phyloP scores from a whole-genome alignment of 2,888 invertebrate genomes.

The Trypoxylon attenuatum region DNA sequence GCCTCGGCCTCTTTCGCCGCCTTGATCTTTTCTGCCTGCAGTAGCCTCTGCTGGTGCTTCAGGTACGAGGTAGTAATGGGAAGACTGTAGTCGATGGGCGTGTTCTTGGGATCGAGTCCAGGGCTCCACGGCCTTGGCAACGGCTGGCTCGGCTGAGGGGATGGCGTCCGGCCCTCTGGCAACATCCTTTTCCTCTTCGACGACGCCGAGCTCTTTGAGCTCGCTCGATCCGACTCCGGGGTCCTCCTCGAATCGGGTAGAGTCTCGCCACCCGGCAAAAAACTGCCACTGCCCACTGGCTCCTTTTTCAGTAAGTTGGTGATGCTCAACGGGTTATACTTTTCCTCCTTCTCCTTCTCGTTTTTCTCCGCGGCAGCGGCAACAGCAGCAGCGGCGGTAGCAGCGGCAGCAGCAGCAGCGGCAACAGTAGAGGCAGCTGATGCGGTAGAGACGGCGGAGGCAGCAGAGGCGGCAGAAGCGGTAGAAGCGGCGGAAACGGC shows the following conservation, averaged over 20 bases:
- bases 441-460: background rate
- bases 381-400: background rate
- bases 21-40: conserved; percentile 77
- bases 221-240: conserved; percentile 76
- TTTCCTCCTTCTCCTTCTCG: conserved; percentile 62
- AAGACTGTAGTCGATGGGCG: conserved; percentile 85
- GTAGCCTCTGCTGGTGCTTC: conserved; percentile 87
- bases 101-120: conserved; percentile 67
- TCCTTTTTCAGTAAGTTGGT: conserved; percentile 71
- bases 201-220: conserved; percentile 69
- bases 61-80: conserved; percentile 94
- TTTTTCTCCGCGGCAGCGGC: conserved; percentile 45
- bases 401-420: background rate
- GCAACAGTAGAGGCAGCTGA: background rate
- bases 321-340: conserved; percentile 72
- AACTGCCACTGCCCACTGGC: conserved; percentile 48
- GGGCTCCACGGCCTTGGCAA: conserved; percentile 71
- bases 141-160: conserved; percentile 65
- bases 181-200: conserved; percentile 68
- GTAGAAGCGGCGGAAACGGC: background rate
- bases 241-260: conserved; percentile 74
- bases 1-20: conserved; percentile 73
- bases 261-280: conserved; percentile 69
- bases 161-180: conserved; percentile 70
- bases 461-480: background rate